Base-by-base conservation (phyloP, 2,888 invertebrate species). In the Mesopsocus fuscifrons region DNA sequence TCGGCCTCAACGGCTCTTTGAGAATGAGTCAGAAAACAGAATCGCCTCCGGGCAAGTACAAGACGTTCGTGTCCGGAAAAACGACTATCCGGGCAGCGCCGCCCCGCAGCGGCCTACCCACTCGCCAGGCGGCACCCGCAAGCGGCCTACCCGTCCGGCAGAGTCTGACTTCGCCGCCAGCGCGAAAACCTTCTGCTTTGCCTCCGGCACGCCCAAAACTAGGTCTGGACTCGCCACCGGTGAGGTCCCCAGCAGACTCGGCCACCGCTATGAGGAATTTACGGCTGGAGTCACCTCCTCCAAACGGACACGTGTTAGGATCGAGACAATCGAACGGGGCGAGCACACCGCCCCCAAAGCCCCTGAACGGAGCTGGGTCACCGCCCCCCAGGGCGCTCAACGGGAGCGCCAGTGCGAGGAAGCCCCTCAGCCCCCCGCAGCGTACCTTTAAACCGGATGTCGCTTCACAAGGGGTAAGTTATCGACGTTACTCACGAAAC, bases 1-100 rank as follows among this genome's bases (percentile, higher is more conserved):
- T 60, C 3, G 59, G 59, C 5, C 5, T 15, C 9, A 33, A 17
- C 33, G 17, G 16, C 3, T 33, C 33, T 4, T 38, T 38, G 17
- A 61, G 60, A 34, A 59, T 61, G 50, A 49, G 59, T 20, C 63
- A 34, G 15, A 17, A 13, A 15, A 1, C n/a, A 23, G 42, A 23
- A 17, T 44, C 47, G 18, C 3, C 33, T 9, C 38, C 38, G 5
- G 38, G 38, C 6, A 45, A 41, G 21, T 48, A 47, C 44, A 48
- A 47, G 43, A 48, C 47, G 34, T 48, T 45, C 43, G 44, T 41
- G 31, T 38, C 47, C 32, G 31, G 20, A 31, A 45, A 16, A 23
- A 43, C 40, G 15, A 43, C 40, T 15, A 11, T 22, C 44, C 38
- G 2, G 42, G 15, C 17, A 34, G 41, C 18, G 15, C 30, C 15